Percentiles rank a stretch among this genome's conserved stretches.
phyloP scores from a whole-genome alignment of 2,888 invertebrate species.

The Xestia c-nigrum region DNA sequence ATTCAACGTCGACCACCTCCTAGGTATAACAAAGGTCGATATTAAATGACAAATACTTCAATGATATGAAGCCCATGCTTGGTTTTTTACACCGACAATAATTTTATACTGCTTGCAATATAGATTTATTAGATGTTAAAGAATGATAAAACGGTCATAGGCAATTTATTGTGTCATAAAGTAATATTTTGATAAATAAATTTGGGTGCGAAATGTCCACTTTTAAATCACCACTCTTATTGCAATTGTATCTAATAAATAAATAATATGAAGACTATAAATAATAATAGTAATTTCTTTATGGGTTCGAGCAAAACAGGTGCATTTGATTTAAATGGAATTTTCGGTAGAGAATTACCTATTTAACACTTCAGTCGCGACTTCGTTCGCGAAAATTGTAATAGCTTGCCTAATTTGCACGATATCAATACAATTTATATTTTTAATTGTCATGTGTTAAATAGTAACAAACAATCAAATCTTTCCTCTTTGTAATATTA shows the following conservation, averaged over 20 bases:
- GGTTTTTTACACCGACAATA: conserved; percentile 24
- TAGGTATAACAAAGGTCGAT: neutral
- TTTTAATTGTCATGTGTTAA: too few species aligned
- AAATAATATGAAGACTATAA: neutral
- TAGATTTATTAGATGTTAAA: conserved; percentile 9
- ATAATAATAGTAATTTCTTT: conserved; percentile 4
- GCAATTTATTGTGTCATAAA: conserved; percentile 14
- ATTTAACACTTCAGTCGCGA: neutral
- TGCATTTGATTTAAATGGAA: neutral
- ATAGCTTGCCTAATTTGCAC: too few species aligned
- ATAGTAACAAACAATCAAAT: too few species aligned
- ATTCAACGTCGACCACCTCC: neutral
- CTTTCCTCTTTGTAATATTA: too few species aligned
- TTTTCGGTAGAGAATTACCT: neutral
- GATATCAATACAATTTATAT: too few species aligned
- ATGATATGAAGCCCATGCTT: neutral
- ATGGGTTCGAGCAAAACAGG: neutral
- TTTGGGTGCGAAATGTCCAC: neutral
- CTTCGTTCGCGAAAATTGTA: too few species aligned
- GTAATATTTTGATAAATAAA: neutral
- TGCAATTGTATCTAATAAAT: neutral
- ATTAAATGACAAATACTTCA: neutral
- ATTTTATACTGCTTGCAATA: conserved; percentile 27
- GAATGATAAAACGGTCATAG: conserved; percentile 20
- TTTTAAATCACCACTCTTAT: conserved; percentile 9